Percentiles rank a stretch among this genome's conserved stretches.
phyloP scores from a whole-genome alignment of 2,888 invertebrate genomes.

The Amblyteles armatorius region DNA sequence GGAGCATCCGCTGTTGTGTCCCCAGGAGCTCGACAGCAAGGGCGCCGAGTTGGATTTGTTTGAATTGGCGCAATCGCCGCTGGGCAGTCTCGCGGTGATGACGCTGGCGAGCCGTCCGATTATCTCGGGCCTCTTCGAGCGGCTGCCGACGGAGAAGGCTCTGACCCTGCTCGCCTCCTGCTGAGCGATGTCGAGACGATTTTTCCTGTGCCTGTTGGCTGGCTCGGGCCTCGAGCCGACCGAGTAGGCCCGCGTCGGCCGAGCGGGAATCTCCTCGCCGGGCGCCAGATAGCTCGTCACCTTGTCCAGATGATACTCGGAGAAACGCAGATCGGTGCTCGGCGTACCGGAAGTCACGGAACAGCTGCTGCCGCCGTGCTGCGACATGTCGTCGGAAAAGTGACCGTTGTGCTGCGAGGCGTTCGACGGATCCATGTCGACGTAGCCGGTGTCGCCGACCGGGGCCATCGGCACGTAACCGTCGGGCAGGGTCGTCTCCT shows the following conservation, averaged over 20 bases:
- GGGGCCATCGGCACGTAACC: slow-evolving; percentile 91
- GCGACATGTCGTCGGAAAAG: slow-evolving; percentile 86
- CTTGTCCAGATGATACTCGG: slow-evolving; percentile 93
- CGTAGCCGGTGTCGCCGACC: slow-evolving; percentile 86
- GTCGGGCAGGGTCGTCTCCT: slow-evolving; percentile 84
- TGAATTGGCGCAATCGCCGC: slow-evolving; percentile 78
- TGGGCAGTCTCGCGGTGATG: slow-evolving; percentile 77
- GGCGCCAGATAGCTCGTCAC: slow-evolving; percentile 90
- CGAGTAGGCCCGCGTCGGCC: slow-evolving; percentile 93
- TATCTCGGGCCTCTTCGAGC: slow-evolving; percentile 85
- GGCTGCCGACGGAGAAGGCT: slow-evolving; percentile 92
- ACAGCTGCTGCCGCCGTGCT: slow-evolving; percentile 88
- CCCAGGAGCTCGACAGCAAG: slow-evolving; percentile 86
- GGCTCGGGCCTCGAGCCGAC: slow-evolving; percentile 93
- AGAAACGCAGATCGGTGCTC: slow-evolving; percentile 91
- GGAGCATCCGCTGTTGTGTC: slow-evolving; percentile 85
- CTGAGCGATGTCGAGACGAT: slow-evolving; percentile 83
- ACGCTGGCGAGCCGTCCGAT: slow-evolving; percentile 79
- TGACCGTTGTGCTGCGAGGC: slow-evolving; percentile 79
- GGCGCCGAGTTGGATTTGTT: slow-evolving; percentile 90
- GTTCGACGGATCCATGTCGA: slow-evolving; percentile 87
- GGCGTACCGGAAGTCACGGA: slow-evolving; percentile 93
- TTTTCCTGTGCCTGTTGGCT: slow-evolving; percentile 85
- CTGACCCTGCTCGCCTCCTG: slow-evolving; percentile 87
- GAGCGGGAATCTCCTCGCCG: slow-evolving; percentile 87